Conservation (phyloP, 1,140 invertebrate genomes). For the Tetranychus cinnabarinus region DNA sequence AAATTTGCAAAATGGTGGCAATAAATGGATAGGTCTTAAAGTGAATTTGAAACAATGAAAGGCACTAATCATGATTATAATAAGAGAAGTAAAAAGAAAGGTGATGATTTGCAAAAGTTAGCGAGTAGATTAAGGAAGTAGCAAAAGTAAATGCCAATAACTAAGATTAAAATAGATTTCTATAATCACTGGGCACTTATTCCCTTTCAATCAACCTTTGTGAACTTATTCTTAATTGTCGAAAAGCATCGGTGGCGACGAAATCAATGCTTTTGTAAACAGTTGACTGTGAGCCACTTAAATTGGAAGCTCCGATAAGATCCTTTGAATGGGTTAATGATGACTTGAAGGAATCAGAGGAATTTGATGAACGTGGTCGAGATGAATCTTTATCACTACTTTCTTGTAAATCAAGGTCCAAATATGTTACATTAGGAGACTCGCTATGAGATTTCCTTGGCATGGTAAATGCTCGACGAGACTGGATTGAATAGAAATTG, state of each 20-base stretch:
- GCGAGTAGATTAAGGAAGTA: too few species aligned
- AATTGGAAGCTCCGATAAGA: background rate
- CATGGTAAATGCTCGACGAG: background rate
- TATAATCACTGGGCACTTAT: too few species aligned
- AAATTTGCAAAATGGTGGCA: too few species aligned
- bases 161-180: too few species aligned
- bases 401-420: constrained; percentile 2
- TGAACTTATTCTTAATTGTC: constrained; percentile 40
- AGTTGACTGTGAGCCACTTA: constrained; percentile 20
- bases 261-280: constrained; percentile 77
- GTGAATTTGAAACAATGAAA: too few species aligned
- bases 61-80: too few species aligned
- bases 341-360: background rate
- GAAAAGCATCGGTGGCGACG: constrained; percentile 68
- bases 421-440: background rate
- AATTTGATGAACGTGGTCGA: background rate
- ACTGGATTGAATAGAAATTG: background rate
- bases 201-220: too few species aligned
- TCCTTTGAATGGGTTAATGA: background rate
- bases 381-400: background rate
- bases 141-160: too few species aligned
- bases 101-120: too few species aligned
- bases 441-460: background rate
- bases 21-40: too few species aligned
- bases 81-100: too few species aligned